Conservation (phyloP, 2,113 vertebrate species). For the Phainopepla nitens region DNA sequence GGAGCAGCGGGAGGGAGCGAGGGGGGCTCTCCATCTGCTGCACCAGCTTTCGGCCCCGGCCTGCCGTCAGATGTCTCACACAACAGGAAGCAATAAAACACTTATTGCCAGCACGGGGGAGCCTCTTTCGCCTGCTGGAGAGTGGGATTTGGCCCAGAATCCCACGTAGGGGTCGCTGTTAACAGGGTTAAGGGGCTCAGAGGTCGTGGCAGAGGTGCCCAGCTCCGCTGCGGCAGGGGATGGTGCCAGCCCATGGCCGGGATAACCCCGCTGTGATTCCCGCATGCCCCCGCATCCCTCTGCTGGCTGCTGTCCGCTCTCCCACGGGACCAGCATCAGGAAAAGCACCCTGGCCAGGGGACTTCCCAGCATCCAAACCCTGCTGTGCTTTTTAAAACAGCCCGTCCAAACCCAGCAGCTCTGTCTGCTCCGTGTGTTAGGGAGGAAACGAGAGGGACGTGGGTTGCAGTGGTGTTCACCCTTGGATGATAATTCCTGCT, state of each 20-base stretch:
- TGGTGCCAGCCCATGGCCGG: fast-evolving
- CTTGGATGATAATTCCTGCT: neutral
- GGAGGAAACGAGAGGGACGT: neutral
- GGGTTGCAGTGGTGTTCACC: fast-evolving
- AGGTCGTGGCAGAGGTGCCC: neutral
- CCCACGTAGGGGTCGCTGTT: neutral
- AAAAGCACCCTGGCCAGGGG: neutral
- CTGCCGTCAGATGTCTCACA: slow-evolving; percentile 6
- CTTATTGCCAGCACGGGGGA: neutral
- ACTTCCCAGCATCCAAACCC: neutral
- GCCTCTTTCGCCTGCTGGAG: neutral
- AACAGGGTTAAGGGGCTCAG: neutral
- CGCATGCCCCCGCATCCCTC: fast-evolving
- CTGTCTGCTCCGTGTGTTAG: fast-evolving
- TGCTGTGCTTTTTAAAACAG: neutral
- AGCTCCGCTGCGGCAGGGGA: neutral
- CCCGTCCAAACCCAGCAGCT: neutral
- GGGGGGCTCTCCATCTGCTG: slow-evolving; percentile 17
- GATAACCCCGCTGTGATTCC: neutral
- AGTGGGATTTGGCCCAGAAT: neutral
- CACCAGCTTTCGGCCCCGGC: neutral
- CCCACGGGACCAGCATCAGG: neutral
- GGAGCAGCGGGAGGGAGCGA: neutral
- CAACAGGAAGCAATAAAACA: slow-evolving; percentile 32
- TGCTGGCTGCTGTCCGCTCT: neutral